phyloP scores from a whole-genome alignment of 2,113 vertebrate genomes.

The Salvelinus fontinalis region DNA sequence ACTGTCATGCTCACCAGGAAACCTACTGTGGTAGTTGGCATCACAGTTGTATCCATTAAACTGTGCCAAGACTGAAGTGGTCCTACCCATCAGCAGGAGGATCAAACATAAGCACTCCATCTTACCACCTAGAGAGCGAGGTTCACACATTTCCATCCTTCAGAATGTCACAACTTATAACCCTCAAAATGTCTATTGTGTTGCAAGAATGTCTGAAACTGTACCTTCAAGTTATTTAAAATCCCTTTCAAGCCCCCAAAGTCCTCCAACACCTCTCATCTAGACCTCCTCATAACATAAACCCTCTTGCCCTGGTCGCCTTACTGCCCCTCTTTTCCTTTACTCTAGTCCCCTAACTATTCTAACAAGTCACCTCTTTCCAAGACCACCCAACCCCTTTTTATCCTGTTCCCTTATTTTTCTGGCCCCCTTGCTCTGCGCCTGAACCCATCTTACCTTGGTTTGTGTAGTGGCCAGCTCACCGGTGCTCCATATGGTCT shows the following conservation, averaged over 20 bases:
- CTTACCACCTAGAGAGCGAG: slow-evolving; percentile 73
- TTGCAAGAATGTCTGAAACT: not conserved
- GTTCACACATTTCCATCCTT: slow-evolving; percentile 51
- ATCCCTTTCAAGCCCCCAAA: slow-evolving; percentile 14
- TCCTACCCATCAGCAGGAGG: slow-evolving; percentile 81
- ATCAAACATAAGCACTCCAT: slow-evolving; percentile 85
- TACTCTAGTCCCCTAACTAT: not conserved
- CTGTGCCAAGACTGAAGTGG: slow-evolving; percentile 80
- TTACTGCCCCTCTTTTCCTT: slow-evolving; percentile 37
- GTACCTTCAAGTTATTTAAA: slow-evolving; percentile 29
- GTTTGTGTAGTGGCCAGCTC: slow-evolving; percentile 66
- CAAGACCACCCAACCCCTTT: slow-evolving; percentile 35
- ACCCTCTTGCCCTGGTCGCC: slow-evolving; percentile 37
- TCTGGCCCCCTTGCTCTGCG: slow-evolving; percentile 35
- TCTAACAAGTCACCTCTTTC: not conserved
- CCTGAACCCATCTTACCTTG: slow-evolving; percentile 76
- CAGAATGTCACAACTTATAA: slow-evolving; percentile 56
- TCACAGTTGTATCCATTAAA: slow-evolving; percentile 98
- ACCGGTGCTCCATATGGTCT: slow-evolving; percentile 80
- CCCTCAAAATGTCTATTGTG: slow-evolving; percentile 42
- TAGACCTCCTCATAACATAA: slow-evolving; percentile 44
- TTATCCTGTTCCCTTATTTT: slow-evolving; percentile 27
- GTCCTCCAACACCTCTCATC: not conserved
- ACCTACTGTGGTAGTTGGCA: slow-evolving; percentile 91
- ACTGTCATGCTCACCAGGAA: slow-evolving; percentile 85